Percentiles rank a stretch among this genome's conserved stretches.
These are phyloP conservation scores for Scortum barcoo DNA, from an alignment of 2,113 vertebrate species.

Conservation along the genomic window DNA sequence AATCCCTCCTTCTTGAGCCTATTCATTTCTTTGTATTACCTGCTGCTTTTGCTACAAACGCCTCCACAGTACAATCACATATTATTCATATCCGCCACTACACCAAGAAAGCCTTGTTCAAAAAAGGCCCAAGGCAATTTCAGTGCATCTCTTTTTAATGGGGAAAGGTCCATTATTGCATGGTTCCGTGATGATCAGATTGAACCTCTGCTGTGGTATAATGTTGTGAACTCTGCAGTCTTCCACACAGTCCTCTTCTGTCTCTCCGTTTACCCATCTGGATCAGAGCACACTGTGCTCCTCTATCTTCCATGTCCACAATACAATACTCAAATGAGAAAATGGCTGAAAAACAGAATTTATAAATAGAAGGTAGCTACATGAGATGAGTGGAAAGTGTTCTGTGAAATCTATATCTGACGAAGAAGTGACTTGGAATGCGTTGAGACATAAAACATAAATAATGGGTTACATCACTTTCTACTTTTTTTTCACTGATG, in stretches of 20 bases:
- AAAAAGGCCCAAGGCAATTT: slow-evolving; percentile 60
- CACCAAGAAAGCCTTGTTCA: slow-evolving; percentile 43
- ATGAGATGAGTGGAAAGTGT: neutral
- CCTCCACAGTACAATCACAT: slow-evolving; percentile 47
- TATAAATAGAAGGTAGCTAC: neutral
- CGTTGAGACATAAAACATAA: neutral
- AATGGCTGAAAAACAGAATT: neutral
- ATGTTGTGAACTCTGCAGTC: slow-evolving; percentile 35
- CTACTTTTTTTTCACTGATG: neutral
- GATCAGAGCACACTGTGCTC: slow-evolving; percentile 20
- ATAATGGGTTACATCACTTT: neutral
- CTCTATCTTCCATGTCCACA: slow-evolving; percentile 16
- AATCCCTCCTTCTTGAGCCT: slow-evolving; percentile 50
- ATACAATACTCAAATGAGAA: slow-evolving; percentile 25
- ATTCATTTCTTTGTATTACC: slow-evolving; percentile 56
- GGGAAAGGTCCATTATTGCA: slow-evolving; percentile 47
- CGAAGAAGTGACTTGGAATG: neutral
- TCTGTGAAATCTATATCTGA: neutral
- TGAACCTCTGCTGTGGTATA: slow-evolving; percentile 41
- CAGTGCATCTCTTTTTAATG: slow-evolving; percentile 55
- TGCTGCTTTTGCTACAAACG: slow-evolving; percentile 39
- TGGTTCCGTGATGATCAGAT: slow-evolving; percentile 50
- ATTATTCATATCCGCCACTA: slow-evolving; percentile 56
- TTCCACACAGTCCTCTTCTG: slow-evolving; percentile 3
- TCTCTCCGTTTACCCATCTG: slow-evolving; percentile 6